These are phyloP conservation scores for Hyalella azteca DNA, from an alignment of 2,888 invertebrate genomes.

Conservation along the genomic window DNA sequence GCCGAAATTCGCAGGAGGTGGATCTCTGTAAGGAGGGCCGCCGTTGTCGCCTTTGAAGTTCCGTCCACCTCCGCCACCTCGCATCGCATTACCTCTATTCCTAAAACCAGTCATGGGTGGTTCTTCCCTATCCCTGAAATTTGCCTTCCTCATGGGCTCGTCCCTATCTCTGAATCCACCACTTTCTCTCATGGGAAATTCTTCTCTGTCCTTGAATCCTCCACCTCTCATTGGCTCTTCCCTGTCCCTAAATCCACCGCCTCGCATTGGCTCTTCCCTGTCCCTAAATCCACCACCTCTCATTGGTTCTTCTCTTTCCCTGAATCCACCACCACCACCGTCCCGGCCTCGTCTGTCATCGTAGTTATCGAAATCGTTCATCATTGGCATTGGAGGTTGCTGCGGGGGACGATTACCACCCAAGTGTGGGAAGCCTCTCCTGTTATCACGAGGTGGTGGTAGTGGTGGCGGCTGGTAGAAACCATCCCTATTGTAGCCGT, in stretches of 20 bases:
- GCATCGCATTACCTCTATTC: not conserved
- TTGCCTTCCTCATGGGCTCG: not conserved
- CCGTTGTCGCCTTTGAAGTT: constrained; percentile 1
- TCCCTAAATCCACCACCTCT: not conserved
- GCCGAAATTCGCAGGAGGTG: not conserved
- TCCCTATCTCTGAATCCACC: not conserved
- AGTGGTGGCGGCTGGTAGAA: not conserved
- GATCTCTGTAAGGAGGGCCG: constrained; percentile 9
- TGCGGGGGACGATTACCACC: not conserved
- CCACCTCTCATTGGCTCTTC: not conserved
- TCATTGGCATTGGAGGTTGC: not conserved
- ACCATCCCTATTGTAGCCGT: not conserved
- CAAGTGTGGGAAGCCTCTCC: not conserved
- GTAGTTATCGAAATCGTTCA: constrained; percentile 9
- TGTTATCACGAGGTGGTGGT: not conserved
- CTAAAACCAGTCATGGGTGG: not conserved
- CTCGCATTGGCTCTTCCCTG: not conserved
- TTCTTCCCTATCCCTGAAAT: not conserved
- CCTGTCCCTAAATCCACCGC: not conserved
- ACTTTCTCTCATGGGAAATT: not conserved
- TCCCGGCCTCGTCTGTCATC: not conserved
- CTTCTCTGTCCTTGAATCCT: not conserved
- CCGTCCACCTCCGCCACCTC: not conserved
- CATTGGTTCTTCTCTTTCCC: not conserved
- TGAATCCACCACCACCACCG: not conserved